A percentile compares a stretch with the other conserved stretches of the same genome.
Evolutionary conservation across 1,140 invertebrate genomes (phyloP).

Genomic region (Matsumurasca onukii): DNA sequence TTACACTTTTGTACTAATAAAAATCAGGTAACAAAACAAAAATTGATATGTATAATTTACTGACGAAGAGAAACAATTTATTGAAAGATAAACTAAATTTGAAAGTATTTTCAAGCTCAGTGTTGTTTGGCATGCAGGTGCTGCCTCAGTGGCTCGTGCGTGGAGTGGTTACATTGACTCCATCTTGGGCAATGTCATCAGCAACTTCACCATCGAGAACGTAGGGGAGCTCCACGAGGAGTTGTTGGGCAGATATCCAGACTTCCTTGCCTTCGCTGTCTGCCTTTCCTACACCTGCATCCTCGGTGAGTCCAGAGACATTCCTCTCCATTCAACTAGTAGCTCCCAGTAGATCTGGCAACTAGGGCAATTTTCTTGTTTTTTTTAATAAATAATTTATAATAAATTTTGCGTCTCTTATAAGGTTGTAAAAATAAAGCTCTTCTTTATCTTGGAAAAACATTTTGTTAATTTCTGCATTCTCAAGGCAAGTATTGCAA

Average conservation of each 20-base stretch:
- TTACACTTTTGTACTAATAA: too few species aligned
- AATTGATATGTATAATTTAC: too few species aligned
- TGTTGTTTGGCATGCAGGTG: constrained; percentile 61
- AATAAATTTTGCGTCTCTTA: too few species aligned
- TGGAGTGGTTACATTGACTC: constrained; percentile 93
- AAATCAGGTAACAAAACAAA: too few species aligned
- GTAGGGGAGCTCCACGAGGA: constrained; percentile 73
- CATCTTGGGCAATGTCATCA: constrained; percentile 73
- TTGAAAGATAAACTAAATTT: too few species aligned
- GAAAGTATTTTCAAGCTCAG: too few species aligned
- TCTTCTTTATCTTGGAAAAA: background rate
- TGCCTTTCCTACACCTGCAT: constrained; percentile 71
- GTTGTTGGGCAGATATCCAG: constrained; percentile 71
- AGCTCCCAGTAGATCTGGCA: too few species aligned
- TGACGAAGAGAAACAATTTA: too few species aligned
- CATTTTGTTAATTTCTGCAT: background rate
- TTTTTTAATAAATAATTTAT: too few species aligned
- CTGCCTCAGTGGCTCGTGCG: constrained; percentile 86
- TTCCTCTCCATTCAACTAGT: background rate
- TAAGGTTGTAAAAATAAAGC: too few species aligned
- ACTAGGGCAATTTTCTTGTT: too few species aligned
- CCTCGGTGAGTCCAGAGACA: constrained; percentile 46
- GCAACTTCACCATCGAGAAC: constrained; percentile 71
- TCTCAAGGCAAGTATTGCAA: too few species aligned
- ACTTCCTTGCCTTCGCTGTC: constrained; percentile 75